phyloP scores from a whole-genome alignment of 2,888 invertebrate genomes.

The Drosophila lutescens region DNA sequence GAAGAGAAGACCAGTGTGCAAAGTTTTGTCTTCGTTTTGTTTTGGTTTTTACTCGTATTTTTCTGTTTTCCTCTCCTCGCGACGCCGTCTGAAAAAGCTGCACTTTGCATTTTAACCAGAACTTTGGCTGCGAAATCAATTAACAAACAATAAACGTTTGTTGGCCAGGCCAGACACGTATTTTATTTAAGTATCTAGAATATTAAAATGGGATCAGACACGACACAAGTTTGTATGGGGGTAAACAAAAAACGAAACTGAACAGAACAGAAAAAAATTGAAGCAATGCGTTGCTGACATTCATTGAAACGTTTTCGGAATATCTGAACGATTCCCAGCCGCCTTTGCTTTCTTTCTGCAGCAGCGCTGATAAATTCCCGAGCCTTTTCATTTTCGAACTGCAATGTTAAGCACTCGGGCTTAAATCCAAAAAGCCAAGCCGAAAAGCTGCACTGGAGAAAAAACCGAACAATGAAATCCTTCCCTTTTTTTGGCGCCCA shows the following conservation, averaged over 20 bases:
- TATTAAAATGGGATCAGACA: slow-evolving; percentile 84
- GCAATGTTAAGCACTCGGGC: slow-evolving; percentile 33
- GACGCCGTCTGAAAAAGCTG: slow-evolving; percentile 52
- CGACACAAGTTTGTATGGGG: slow-evolving; percentile 44
- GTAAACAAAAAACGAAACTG: slow-evolving; percentile 1
- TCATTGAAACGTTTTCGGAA: slow-evolving; percentile 78
- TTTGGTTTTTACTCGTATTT: not conserved
- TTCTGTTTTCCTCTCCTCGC: not conserved
- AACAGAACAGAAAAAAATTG: slow-evolving; percentile 65
- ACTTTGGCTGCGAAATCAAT: slow-evolving; percentile 77
- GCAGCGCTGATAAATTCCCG: slow-evolving; percentile 37
- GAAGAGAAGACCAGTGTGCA: slow-evolving; percentile 18
- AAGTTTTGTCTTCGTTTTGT: slow-evolving; percentile 35
- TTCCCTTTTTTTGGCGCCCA: not conserved
- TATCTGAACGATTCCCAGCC: slow-evolving; percentile 60
- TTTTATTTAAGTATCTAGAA: slow-evolving; percentile 84
- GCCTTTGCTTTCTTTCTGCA: slow-evolving; percentile 48
- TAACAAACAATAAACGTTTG: slow-evolving; percentile 83
- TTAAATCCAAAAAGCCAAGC: slow-evolving; percentile 38
- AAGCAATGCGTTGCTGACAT: slow-evolving; percentile 76
- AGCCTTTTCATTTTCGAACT: slow-evolving; percentile 35
- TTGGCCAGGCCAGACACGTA: slow-evolving; percentile 82
- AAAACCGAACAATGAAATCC: too few species aligned
- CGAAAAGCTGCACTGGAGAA: slow-evolving; percentile 28
- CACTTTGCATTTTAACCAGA: slow-evolving; percentile 78